phyloP scores from a whole-genome alignment of 2,797 vertebrate genomes.

The Rachycentron canadum region DNA sequence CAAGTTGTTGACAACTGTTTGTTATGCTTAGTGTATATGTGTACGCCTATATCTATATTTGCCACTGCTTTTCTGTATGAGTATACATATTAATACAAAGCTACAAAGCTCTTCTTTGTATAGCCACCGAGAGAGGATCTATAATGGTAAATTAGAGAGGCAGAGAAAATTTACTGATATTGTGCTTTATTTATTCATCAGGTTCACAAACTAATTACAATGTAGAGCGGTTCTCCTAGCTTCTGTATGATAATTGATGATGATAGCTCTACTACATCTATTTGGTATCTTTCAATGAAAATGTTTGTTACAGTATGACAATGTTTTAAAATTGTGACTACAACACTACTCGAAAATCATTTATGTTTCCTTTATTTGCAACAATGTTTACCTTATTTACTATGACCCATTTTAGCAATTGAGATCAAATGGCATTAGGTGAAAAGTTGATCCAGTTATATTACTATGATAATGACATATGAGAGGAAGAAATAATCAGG shows the following conservation, averaged over 20 bases:
- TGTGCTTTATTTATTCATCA: too few species aligned
- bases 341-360: background rate
- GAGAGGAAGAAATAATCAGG: too few species aligned
- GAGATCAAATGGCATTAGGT: too few species aligned
- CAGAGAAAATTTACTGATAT: too few species aligned
- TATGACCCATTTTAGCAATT: too few species aligned
- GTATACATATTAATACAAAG: slow-evolving; percentile 60
- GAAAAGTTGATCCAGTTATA: background rate
- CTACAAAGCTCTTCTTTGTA: slow-evolving; percentile 53
- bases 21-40: background rate
- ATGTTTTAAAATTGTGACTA: background rate
- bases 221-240: too few species aligned
- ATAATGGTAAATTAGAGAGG: background rate
- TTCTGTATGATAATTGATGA: too few species aligned
- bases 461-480: background rate
- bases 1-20: background rate
- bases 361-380: too few species aligned
- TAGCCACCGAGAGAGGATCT: background rate
- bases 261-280: background rate
- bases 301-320: too few species aligned
- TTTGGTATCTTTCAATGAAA: too few species aligned
- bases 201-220: too few species aligned
- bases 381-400: too few species aligned
- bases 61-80: slow-evolving; percentile 13
- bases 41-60: background rate